Evolutionary conservation across 2,797 vertebrate genomes (phyloP).

Genomic region (Chrosomus eos): DNA sequence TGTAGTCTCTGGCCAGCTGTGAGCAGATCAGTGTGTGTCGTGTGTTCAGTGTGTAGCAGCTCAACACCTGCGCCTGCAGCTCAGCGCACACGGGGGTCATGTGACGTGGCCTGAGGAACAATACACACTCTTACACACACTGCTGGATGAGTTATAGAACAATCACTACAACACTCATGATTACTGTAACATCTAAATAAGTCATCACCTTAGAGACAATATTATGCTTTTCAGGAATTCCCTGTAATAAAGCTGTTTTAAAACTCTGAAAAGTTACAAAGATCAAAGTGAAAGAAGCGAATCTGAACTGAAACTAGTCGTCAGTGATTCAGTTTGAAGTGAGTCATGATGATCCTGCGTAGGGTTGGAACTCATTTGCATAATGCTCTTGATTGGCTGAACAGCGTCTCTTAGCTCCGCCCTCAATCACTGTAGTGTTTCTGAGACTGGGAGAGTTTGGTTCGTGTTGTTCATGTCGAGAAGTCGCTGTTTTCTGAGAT

Average conservation of each 20-base stretch:
- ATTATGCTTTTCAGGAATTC: too few relatives aligned
- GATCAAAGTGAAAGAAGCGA: neutral
- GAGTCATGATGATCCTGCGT: too few relatives aligned
- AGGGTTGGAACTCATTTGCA: too few relatives aligned
- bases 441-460: too few relatives aligned
- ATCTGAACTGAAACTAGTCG: neutral
- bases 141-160: neutral
- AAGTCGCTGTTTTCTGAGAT: too few relatives aligned
- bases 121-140: conserved; percentile 40
- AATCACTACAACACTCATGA: neutral
- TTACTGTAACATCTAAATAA: neutral
- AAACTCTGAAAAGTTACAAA: too few relatives aligned
- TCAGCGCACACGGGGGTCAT: conserved; percentile 55
- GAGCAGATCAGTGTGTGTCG: conserved; percentile 89
- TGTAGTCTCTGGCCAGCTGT: conserved; percentile 87
- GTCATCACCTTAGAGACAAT: neutral
- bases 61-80: conserved; percentile 87
- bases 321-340: too few relatives aligned
- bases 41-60: conserved; percentile 86
- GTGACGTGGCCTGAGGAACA: conserved; percentile 13
- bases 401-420: too few relatives aligned
- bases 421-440: too few relatives aligned
- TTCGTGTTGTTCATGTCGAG: too few relatives aligned
- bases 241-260: too few relatives aligned
- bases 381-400: too few relatives aligned